Base-by-base conservation (phyloP, 2,888 invertebrate species). In the Koerneria pararmatus region DNA sequence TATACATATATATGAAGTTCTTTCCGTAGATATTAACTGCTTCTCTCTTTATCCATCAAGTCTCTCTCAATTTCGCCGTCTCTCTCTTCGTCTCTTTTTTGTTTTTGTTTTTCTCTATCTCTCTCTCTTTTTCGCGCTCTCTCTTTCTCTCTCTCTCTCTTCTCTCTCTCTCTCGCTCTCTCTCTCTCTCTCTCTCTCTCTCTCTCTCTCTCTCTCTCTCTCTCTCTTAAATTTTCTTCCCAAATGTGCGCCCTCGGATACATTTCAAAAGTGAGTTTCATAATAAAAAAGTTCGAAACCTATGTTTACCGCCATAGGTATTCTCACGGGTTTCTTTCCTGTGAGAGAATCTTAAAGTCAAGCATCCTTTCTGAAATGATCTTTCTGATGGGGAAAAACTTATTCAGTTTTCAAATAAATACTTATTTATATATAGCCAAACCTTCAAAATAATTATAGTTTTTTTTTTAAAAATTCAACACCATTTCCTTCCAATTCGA, bases 101-200 rank as follows among this genome's bases (percentile, higher is more conserved):
- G 29, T 46, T 51, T 62, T 32, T n/a, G 22, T 27, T 31, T 22
- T 35, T 24, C 46, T 53, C 60, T 59, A 54, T 46, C 48, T 46
- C 29, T 22, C 29, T 41, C 54, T 48, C 2, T 37, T 56, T 60
- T 60, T 41, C 53, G 56, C 64, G 35, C 60, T 61, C 64, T 65
- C 31, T 53, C 49, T 57, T 22, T 65, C 37, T 59, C 59, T 31
- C 60, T 46, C 57, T 59, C 66, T 63, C 63, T 67, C 67, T 66
- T 67, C 61, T 66, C 58, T 24, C 22, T n/a, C 2, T 24, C 24
- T 37, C 58, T 35, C n/a, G 32, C 19, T 37, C 37, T 4, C 0
- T 6, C 60, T 46, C 15, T 24, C 49, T 11, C 49, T 34, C 62
- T n/a, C 15, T 51, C 49, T 35, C 51, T 35, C 15, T 35, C n/a